A percentile compares a stretch with the other conserved stretches of the same genome.
Evolutionary conservation across 1,140 invertebrate genomes (phyloP).

Genomic region (Contarinia nasturtii): DNA sequence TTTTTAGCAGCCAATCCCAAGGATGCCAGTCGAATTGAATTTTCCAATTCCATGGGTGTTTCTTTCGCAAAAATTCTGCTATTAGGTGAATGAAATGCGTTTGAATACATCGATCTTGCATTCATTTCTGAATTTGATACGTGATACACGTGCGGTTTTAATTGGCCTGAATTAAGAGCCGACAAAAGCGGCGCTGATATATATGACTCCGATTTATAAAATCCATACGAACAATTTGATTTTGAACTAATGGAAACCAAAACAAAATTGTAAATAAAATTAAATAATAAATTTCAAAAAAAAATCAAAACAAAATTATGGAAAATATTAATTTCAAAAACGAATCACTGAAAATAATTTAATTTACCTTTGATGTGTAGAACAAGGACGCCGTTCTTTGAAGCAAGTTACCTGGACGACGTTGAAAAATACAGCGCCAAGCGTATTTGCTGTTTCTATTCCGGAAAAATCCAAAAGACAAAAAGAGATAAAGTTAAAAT

Average conservation of each 20-base stretch:
- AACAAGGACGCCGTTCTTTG: conserved; percentile 40
- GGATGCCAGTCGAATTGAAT: background rate
- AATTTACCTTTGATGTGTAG: conserved; percentile 36
- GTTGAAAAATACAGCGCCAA: conserved; percentile 51
- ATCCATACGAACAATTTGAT: background rate
- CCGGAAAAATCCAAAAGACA: background rate
- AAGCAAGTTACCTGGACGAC: conserved; percentile 46
- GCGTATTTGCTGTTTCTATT: conserved; percentile 38
- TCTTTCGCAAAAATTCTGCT: too few relatives aligned
- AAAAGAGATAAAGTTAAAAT: background rate
- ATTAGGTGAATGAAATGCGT: too few relatives aligned
- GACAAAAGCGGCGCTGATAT: background rate
- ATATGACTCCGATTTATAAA: background rate
- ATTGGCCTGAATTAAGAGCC: too few relatives aligned
- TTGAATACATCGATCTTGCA: too few relatives aligned
- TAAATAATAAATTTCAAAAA: background rate
- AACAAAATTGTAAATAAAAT: background rate
- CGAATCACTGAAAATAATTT: background rate
- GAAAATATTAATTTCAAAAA: background rate
- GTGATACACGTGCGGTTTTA: too few relatives aligned
- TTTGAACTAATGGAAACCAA: too few relatives aligned
- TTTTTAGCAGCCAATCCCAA: background rate
- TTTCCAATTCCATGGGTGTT: too few relatives aligned
- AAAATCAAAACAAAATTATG: background rate
- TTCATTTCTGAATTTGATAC: too few relatives aligned